Base-by-base conservation (phyloP, 2,888 invertebrate genomes). In the Archips xylosteana region DNA sequence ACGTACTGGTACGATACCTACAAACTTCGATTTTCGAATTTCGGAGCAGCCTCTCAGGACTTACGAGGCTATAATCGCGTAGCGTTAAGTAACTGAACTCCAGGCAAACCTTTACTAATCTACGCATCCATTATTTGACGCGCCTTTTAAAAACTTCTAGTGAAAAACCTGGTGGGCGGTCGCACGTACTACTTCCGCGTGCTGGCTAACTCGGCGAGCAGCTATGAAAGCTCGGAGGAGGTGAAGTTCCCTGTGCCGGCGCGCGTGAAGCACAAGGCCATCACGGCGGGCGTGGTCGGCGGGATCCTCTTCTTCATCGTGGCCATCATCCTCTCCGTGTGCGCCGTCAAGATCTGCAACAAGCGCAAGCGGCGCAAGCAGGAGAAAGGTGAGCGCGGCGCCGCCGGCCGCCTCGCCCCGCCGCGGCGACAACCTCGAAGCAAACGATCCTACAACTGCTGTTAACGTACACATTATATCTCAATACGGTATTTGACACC, bases 291-390 rank as follows among this genome's bases (percentile, higher is more conserved):
- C 78, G 98, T 99, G 85, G 98, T 99, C 82, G 99, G 99, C 83
- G 99, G 99, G 81, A 97, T 99, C 86, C 96, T 99, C 89, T 99
- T 99, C 96, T 98, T 99, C 96, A 97, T 99, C 88, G 98, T 99
- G 87, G 98, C 99, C 92, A 98, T 99, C 94, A 98, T 99, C 88
- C 96, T 99, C 86, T 98, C 99, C 84, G 97, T 99, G 88, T 98
- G 99, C 95, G 98, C 98, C 85, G 98, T 99, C 88, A 98, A 99
- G 96, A 98, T 99, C 93, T 98, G 98, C 96, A 99, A 99, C 95
- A 98, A 98, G 95, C 96, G 98, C 89, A 98, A 98, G 95, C 96
- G 98, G 86, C 97, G 98, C 95, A 98, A 98, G 96, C 98, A 98
- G 95, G 98, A 98, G 95, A 98, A 99, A 98, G 99, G 99, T 99